Conservation (phyloP, 2,797 vertebrate species). For the Cuniculus paca region DNA sequence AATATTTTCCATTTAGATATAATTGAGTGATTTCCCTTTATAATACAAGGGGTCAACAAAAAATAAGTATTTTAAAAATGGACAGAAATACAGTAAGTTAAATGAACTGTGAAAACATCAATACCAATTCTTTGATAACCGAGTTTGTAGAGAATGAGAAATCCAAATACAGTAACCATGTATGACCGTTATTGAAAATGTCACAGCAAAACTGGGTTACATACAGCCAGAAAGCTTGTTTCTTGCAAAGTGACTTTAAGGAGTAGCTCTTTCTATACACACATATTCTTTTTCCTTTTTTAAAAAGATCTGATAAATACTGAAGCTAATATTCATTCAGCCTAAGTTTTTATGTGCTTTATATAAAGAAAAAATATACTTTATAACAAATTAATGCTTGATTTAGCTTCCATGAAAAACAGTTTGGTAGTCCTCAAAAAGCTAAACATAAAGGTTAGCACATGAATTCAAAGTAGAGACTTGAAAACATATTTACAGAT, state of each 20-base stretch:
- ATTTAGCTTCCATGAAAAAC: neutral
- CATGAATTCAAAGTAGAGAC: neutral
- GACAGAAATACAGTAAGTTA: constrained; percentile 51
- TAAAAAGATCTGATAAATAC: neutral
- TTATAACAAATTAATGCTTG: neutral
- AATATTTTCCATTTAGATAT: constrained; percentile 50
- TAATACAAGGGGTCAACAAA: constrained; percentile 5
- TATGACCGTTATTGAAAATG: constrained; percentile 13
- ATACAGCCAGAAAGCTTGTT: neutral
- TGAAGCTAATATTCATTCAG: constrained; percentile 8
- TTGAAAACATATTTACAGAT: constrained; percentile 17
- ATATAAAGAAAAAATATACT: neutral
- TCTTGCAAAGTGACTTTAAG: neutral
- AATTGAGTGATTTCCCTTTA: constrained; percentile 39
- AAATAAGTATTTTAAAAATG: constrained; percentile 29
- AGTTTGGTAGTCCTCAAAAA: constrained; percentile 1
- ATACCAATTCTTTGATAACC: neutral
- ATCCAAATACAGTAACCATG: neutral
- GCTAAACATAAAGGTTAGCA: neutral
- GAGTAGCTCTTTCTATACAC: neutral
- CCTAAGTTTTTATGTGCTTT: constrained; percentile 1
- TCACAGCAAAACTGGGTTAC: neutral
- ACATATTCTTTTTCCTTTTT: neutral
- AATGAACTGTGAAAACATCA: constrained; percentile 27
- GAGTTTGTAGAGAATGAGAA: neutral